These are phyloP conservation scores for Acleris sparsana DNA, from an alignment of 2,888 invertebrate species.

Conservation along the genomic window DNA sequence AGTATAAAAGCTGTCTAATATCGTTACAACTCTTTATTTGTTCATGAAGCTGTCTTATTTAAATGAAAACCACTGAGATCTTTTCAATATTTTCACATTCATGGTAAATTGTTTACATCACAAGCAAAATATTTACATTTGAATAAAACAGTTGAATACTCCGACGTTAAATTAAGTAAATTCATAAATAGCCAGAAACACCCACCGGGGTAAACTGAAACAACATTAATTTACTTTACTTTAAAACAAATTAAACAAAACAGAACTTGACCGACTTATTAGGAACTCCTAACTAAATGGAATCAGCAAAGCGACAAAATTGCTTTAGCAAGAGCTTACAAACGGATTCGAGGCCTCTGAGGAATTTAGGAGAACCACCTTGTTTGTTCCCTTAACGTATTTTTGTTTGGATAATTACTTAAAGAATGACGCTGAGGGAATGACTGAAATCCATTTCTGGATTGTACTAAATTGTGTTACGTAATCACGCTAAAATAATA, in stretches of 20 bases:
- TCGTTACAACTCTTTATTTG: too few relatives aligned
- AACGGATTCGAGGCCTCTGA: neutral
- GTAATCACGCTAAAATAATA: too few relatives aligned
- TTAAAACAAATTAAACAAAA: slow-evolving; percentile 14
- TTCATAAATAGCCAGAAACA: too few relatives aligned
- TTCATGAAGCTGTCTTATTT: too few relatives aligned
- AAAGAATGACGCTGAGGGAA: neutral
- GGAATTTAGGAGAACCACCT: neutral
- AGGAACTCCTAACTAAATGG: neutral
- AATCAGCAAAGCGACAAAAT: neutral
- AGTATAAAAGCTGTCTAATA: too few relatives aligned
- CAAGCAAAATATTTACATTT: too few relatives aligned
- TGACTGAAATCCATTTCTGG: neutral
- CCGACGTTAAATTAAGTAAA: too few relatives aligned
- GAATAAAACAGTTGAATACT: too few relatives aligned
- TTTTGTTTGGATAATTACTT: too few relatives aligned
- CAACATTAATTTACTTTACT: slow-evolving; percentile 7
- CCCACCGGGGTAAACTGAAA: neutral
- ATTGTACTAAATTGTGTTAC: neutral
- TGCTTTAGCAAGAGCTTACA: neutral
- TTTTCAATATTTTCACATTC: too few relatives aligned
- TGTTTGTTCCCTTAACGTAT: neutral
- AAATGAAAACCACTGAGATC: too few relatives aligned
- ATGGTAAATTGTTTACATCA: too few relatives aligned
- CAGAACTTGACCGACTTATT: slow-evolving; percentile 2